Evolutionary conservation across 2,888 invertebrate genomes (phyloP).

Genomic region (Drosophila paranaensis): DNA sequence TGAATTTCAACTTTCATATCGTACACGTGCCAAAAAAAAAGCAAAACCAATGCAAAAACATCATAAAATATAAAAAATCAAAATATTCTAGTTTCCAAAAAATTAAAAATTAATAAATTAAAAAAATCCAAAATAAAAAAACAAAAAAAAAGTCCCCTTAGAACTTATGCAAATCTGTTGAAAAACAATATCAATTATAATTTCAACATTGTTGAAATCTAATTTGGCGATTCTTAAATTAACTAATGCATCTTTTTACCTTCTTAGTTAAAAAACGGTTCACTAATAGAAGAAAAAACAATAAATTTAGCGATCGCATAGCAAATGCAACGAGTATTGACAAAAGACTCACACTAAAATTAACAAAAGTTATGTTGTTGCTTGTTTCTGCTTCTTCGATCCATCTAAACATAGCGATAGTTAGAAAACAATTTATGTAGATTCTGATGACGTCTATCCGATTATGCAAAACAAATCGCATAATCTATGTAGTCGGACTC

Average conservation of each 20-base stretch:
- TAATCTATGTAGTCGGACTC: conserved; percentile 41
- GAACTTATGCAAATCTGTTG: conserved; percentile 24
- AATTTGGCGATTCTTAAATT: not conserved
- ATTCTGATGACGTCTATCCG: conserved; percentile 34
- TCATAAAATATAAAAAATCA: not conserved
- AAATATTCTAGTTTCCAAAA: conserved; percentile 20
- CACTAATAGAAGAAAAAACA: not conserved
- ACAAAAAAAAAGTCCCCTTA: not conserved
- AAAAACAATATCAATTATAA: not conserved
- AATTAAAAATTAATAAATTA: not conserved
- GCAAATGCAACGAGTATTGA: conserved; percentile 11
- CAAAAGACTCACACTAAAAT: conserved; percentile 18
- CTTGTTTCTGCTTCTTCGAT: not conserved
- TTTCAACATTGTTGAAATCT: not conserved
- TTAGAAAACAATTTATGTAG: conserved; percentile 21
- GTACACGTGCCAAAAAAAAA: conserved; percentile 8
- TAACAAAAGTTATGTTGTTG: not conserved
- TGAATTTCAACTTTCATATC: conserved; percentile 33
- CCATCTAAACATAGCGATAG: not conserved
- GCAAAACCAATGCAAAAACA: too few relatives aligned
- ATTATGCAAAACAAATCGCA: conserved; percentile 45
- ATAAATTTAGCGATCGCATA: conserved; percentile 7
- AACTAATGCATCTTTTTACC: conserved; percentile 4
- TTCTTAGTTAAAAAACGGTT: not conserved
- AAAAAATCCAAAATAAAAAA: not conserved